Base-by-base conservation (phyloP, 2,113 vertebrate species). In the Lepus europaeus region DNA sequence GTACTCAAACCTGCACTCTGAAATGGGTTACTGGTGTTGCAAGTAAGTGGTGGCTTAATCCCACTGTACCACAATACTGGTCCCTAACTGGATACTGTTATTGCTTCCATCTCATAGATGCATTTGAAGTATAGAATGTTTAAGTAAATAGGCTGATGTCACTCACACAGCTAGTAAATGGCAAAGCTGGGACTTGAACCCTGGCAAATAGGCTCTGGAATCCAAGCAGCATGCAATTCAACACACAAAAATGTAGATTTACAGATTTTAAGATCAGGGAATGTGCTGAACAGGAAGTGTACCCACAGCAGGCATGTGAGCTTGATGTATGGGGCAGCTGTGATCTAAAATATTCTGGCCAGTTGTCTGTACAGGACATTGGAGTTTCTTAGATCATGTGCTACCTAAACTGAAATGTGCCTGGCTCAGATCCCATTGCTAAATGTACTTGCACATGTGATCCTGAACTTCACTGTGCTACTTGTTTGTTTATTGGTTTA, bases 401-500 rank as follows among this genome's bases (percentile, higher is more conserved):
- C 69, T 78, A 68, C 51, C 17, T 74, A 85, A 89, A 53, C 56
- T 72, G 69, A 90, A 83, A 80, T 61, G 69, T 72, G 23, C 78
- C 87, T 96, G 86, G 69, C 79, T 87, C 70, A 14, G 36, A 53
- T 39, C n/a, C 64, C 39, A 80, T 29, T 72, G 31, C 39, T 89
- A 86, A 88, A 59, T 49, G 82, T 69, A 66, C 64, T 90, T 86
- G 59, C 31, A 59, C 51, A 12, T 63, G 1, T 73, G 53, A 85
- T 61, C 64, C 66, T 85, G 73, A 90, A 84, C 87, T 69, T 81
- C 78, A 78, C 59, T 78, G 45, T 80, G 87, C 72, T 29, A 66
- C 84, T 95, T 95, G 36, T 33, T 87, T 80, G 25, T 51, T 90
- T 86, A 68, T 61, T 88, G 69, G 86, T 94, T 93, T 36, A 49